Base-by-base conservation (phyloP, 2,113 vertebrate genomes). In the Holacanthus passer region DNA sequence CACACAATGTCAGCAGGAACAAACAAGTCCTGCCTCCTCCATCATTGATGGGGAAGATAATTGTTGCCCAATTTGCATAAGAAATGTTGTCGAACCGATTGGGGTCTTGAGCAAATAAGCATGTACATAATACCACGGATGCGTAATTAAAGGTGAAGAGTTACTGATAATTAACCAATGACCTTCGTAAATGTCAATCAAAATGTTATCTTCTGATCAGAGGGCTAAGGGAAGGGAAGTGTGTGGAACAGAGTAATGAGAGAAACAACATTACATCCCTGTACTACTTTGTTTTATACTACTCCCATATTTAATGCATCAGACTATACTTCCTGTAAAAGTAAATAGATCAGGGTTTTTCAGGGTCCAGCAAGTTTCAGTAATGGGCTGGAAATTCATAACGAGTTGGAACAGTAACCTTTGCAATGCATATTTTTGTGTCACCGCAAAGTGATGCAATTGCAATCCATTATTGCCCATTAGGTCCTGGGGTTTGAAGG, bases 161-260 rank as follows among this genome's bases (percentile, higher is more conserved):
- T 87, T 82, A 67, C 67, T 82, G 89, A 88, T 89, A 81, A 89
- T 94, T 92, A 93, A 91, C 89, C 87, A 59, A 24, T 90, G 89
- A 93, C 94, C 94, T 94, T 88, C 69, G n/a, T 60, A 91, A 92
- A 92, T 94, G 92, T 86, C 94, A 92, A 89, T 93, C 89, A 91
- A 84, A 86, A 87, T 89, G 90, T 83, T 93, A 91, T 92, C 88
- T 35, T 82, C 75, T 83, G 77, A 94, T 91, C 84, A 74, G 73
- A 88, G 85, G 76, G 76, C 67, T 72, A 78, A 77, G 71, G 65
- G 67, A 65, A 56, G 1, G 8, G 50, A 75, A 77, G 79, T 17
- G 68, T 76, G 45, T 29, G 43, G 29, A 84, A 35, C n/a, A 48
- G 24, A 73, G 32, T 17, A 76, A 56, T 32, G 29, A 73, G 32